phyloP scores from a whole-genome alignment of 2,797 vertebrate genomes.

The Tauraco hartlaubi region DNA sequence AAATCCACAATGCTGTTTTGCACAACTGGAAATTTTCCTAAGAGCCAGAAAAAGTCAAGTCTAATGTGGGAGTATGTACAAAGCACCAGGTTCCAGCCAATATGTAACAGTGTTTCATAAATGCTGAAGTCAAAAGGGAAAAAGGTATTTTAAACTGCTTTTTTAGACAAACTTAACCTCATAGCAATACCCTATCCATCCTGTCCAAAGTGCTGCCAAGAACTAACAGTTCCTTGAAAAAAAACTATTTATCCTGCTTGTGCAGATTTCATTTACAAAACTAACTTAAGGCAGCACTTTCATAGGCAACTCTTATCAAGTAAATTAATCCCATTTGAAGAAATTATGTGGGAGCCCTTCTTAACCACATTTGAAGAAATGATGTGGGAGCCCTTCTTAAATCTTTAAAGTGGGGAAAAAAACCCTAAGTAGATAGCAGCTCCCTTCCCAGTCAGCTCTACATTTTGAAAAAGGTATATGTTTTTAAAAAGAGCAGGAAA shows the following conservation, averaged over 20 bases:
- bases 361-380: background rate
- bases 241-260: background rate
- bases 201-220: background rate
- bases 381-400: background rate
- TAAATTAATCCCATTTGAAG: background rate
- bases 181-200: background rate
- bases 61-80: background rate
- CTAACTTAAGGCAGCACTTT: background rate
- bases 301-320: background rate
- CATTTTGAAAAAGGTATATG: background rate
- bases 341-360: background rate
- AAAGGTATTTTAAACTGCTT: background rate
- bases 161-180: background rate
- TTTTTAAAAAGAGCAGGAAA: background rate
- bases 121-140: constrained; percentile 1
- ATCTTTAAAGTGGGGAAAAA: background rate
- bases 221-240: background rate
- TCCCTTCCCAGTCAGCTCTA: background rate
- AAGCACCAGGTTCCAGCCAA: background rate
- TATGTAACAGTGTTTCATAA: background rate
- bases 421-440: background rate
- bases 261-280: background rate
- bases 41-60: constrained; percentile 18
- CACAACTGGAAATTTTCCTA: constrained; percentile 21
- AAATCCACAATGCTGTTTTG: background rate